A percentile compares a stretch with the other conserved stretches of the same genome.
phyloP scores from a whole-genome alignment of 92 coral and sea anemone species.

The Parazoanthus darwini region DNA sequence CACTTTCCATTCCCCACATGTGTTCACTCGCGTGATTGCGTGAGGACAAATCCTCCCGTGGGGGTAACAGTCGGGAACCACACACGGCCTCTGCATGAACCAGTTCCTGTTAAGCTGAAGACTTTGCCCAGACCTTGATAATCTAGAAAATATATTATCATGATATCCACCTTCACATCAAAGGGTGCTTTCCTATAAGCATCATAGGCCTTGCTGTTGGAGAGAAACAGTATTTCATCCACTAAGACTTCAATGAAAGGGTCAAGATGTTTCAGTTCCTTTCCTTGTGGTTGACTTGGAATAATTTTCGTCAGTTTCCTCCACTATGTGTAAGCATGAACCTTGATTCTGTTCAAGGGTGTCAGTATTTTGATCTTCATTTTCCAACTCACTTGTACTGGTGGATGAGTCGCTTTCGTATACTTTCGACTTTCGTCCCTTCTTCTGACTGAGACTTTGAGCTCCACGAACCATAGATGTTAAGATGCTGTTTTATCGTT shows the following conservation, averaged over 20 bases:
- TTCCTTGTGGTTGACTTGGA: constrained; percentile 45
- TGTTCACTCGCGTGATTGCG: no score
- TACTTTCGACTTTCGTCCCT: not conserved
- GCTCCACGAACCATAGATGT: constrained; percentile 10
- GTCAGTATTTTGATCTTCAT: constrained; percentile 2
- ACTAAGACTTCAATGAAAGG: constrained; percentile 50
- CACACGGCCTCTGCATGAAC: constrained; percentile 41
- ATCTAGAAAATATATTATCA: constrained; percentile 49
- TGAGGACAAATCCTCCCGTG: no score
- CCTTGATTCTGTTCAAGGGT: constrained; percentile 8
- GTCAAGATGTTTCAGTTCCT: constrained; percentile 51
- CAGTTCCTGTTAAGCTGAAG: constrained; percentile 43
- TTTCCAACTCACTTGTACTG: not conserved
- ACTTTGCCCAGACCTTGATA: constrained; percentile 54
- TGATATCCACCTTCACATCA: constrained; percentile 45
- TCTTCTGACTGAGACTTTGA: not conserved
- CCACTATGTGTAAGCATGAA: not conserved
- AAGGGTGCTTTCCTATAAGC: constrained; percentile 46
- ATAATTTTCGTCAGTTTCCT: constrained; percentile 28
- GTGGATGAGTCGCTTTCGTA: constrained; percentile 4
- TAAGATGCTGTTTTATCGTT: constrained; percentile 9
- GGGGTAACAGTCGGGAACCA: not conserved
- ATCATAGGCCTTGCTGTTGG: constrained; percentile 35
- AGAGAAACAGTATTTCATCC: constrained; percentile 38
- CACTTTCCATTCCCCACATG: no score